Percentiles rank a stretch among this genome's conserved stretches.
Evolutionary conservation across 2,888 invertebrate genomes (phyloP).

Genomic region (Petrolisthes cinctipes): DNA sequence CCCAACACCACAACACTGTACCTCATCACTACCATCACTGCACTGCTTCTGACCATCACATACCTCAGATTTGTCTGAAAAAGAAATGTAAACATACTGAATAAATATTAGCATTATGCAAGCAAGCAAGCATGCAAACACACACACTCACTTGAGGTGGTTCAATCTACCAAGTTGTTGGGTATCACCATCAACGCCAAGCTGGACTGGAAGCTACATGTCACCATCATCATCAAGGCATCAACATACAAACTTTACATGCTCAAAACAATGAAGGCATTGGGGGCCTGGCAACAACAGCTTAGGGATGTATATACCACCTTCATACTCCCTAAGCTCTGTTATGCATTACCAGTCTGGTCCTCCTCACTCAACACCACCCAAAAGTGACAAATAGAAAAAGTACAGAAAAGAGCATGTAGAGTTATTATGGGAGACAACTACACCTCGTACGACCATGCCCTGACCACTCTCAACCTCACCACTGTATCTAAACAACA

Average conservation of each 20-base stretch:
- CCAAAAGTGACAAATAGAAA: background rate
- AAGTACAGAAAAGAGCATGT: background rate
- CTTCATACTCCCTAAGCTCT: background rate
- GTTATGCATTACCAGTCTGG: background rate
- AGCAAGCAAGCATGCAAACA: background rate
- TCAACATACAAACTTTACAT: background rate
- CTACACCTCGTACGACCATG: background rate
- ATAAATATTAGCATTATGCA: background rate
- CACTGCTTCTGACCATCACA: slow-evolving; percentile 71
- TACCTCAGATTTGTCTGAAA: slow-evolving; percentile 69
- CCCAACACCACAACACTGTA: slow-evolving; percentile 68
- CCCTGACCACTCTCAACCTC: background rate
- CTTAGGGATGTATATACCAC: background rate
- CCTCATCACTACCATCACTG: slow-evolving; percentile 70
- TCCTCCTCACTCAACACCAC: too few relatives aligned
- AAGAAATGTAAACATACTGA: background rate
- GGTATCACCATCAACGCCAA: background rate
- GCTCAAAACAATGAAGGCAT: background rate
- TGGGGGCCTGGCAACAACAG: background rate
- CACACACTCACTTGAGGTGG: background rate
- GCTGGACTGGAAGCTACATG: background rate
- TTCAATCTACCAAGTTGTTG: background rate
- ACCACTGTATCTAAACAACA: background rate
- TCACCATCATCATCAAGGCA: background rate
- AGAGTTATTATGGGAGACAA: background rate